These are phyloP conservation scores for Metacarcinus magister DNA, from an alignment of 2,888 invertebrate genomes.

Conservation along the genomic window DNA sequence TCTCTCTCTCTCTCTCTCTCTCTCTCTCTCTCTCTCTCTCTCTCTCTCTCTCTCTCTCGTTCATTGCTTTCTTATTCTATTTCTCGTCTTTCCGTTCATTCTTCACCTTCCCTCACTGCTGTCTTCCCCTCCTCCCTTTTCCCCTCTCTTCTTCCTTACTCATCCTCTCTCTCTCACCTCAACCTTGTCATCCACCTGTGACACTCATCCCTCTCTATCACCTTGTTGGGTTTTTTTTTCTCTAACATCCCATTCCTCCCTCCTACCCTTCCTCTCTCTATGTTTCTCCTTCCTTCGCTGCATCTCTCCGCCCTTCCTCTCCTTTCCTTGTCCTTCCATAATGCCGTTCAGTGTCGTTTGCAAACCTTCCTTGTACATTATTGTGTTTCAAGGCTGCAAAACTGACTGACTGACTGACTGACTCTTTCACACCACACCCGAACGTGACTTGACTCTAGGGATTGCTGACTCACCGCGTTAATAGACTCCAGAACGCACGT, in stretches of 20 bases:
- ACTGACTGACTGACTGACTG: not conserved
- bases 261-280: not conserved
- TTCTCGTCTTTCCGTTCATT: not conserved
- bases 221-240: not conserved
- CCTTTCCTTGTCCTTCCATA: not conserved
- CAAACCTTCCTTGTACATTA: not conserved
- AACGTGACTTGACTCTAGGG: not conserved
- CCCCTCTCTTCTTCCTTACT: not conserved
- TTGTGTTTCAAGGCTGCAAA: not conserved
- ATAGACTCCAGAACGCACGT: slow-evolving; percentile 46
- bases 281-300: not conserved
- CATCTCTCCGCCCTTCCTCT: not conserved
- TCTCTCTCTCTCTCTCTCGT: not conserved
- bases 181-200: not conserved
- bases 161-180: not conserved
- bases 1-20: not conserved
- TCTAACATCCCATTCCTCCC: not conserved
- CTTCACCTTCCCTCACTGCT: not conserved
- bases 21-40: not conserved
- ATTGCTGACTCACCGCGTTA: slow-evolving; percentile 10
- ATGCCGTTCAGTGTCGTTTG: not conserved
- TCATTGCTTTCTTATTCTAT: not conserved
- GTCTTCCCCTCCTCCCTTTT: not conserved
- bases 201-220: not conserved
- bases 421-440: not conserved